A percentile compares a stretch with the other conserved stretches of the same genome.
These are phyloP conservation scores for Hypena proboscidalis DNA, from an alignment of 2,888 invertebrate genomes.

Conservation along the genomic window DNA sequence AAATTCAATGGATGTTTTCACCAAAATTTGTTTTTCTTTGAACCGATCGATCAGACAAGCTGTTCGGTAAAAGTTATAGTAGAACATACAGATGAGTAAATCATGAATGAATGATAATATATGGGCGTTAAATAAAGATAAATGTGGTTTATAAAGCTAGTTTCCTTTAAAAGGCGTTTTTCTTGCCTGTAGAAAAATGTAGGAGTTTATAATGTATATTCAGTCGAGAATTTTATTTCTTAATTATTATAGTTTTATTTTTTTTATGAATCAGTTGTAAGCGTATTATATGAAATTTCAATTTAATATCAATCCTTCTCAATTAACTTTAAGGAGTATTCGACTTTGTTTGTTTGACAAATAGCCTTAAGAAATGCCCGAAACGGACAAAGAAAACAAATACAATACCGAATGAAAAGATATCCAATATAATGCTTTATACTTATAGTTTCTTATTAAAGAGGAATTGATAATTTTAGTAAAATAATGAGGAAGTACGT, in stretches of 20 bases:
- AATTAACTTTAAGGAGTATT: slow-evolving; percentile 4
- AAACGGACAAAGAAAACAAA: slow-evolving; percentile 9
- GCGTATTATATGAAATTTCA: not conserved
- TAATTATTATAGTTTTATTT: too few species aligned
- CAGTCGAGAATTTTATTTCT: too few species aligned
- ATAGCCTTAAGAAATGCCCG: not conserved
- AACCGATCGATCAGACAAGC: slow-evolving; percentile 21
- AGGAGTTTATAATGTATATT: not conserved
- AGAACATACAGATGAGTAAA: slow-evolving; percentile 23
- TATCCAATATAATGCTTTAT: too few species aligned
- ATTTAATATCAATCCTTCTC: slow-evolving; percentile 6
- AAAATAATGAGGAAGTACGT: too few species aligned
- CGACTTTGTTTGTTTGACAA: slow-evolving; percentile 7
- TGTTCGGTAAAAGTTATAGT: slow-evolving; percentile 21
- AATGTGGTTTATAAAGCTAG: slow-evolving; percentile 12
- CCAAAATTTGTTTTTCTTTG: slow-evolving; percentile 19
- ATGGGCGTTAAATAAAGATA: slow-evolving; percentile 23
- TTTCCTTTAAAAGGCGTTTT: slow-evolving; percentile 14
- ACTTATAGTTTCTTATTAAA: too few species aligned
- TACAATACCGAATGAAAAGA: too few species aligned
- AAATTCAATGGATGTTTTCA: slow-evolving; percentile 6
- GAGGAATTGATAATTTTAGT: too few species aligned
- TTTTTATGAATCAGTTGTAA: not conserved
- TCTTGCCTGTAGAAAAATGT: not conserved
- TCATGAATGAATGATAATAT: slow-evolving; percentile 28